phyloP scores from a whole-genome alignment of 2,797 vertebrate genomes.

The Hoplostethus atlanticus region DNA sequence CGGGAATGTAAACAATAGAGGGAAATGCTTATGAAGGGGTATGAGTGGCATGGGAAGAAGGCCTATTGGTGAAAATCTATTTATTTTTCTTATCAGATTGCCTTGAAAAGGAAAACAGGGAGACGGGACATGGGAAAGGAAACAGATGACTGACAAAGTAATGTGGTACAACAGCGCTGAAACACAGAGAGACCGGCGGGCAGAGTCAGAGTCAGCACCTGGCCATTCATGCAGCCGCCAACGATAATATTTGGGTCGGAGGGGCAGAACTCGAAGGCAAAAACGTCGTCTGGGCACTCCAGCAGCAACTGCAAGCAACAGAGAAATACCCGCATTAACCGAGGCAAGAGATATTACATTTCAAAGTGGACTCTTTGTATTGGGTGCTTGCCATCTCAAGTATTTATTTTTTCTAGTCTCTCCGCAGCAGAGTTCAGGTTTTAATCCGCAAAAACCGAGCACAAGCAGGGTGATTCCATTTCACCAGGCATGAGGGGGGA shows the following conservation, averaged over 20 bases:
- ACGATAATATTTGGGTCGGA: constrained; percentile 92
- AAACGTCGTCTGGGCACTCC: constrained; percentile 91
- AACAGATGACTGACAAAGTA: constrained; percentile 12
- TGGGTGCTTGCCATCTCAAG: constrained; percentile 30
- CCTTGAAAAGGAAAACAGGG: background rate
- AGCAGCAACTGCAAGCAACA: constrained; percentile 89
- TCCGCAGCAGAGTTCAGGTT: constrained; percentile 33
- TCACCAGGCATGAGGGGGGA: constrained; percentile 24
- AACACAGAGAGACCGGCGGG: constrained; percentile 22
- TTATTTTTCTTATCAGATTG: background rate
- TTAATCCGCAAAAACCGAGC: constrained; percentile 49
- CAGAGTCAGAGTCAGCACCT: constrained; percentile 84
- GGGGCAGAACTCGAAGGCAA: constrained; percentile 92
- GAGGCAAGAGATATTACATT: constrained; percentile 48
- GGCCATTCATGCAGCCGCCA: constrained; percentile 92
- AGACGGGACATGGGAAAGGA: constrained; percentile 1
- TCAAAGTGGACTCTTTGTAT: constrained; percentile 55
- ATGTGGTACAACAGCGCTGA: constrained; percentile 5
- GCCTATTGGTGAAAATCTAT: constrained; percentile 3
- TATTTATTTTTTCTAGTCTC: constrained; percentile 58
- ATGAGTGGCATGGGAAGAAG: background rate
- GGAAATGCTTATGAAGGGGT: background rate
- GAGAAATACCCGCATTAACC: constrained; percentile 36
- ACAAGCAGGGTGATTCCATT: constrained; percentile 36
- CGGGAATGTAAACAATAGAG: background rate